Evolutionary conservation across 2,113 vertebrate genomes (phyloP), one percentile per base, ranked within the genome.

Genomic region (Prinia subflava): DNA sequence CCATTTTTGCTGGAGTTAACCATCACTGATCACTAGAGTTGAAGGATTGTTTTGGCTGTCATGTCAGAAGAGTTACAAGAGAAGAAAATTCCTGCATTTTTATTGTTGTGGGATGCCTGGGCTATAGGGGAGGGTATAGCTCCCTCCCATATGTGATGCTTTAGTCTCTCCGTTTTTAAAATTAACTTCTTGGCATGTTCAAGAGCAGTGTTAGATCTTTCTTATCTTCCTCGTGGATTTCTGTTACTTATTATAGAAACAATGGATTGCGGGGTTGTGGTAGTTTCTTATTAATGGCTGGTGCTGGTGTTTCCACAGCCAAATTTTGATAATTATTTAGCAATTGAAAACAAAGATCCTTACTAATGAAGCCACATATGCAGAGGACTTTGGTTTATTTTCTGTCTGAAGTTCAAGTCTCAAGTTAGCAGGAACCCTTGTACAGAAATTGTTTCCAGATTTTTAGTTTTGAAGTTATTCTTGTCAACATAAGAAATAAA

Each of bases 261-360:
- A 88, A 5, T 46, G n/a, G 3, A 2, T 2, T 41, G 15, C 28
- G 25, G 9, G 3, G 0, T 63, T 89, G 37, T 81, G 20, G 14
- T 62, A 19, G 22, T 67, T 90, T 65, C 27, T 44, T 67, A 35
- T 2, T 59, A 31, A 46, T 75, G 56, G 19, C 11, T 30, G 27
- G 11, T 71, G 56, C 52, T 92, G 74, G 10, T 74, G 46, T 92
- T 87, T 84, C 28, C 60, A 63, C 18, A 55, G 69, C 23, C 41
- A 60, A 60, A 55, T 78, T 53, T 13, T 25, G n/a, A 35, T 20
- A 59, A 63, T 77, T 0, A 1, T 74, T 69, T 55, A 35, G 42
- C 25, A 44, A 0, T 81, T 57, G 41, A 31, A 47, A 67, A 19
- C 50, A 50, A 74, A 83, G 33, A 11, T 77, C 55, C 16, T 33